phyloP scores from a whole-genome alignment of 2,888 invertebrate genomes.

The Aradus depressus region DNA sequence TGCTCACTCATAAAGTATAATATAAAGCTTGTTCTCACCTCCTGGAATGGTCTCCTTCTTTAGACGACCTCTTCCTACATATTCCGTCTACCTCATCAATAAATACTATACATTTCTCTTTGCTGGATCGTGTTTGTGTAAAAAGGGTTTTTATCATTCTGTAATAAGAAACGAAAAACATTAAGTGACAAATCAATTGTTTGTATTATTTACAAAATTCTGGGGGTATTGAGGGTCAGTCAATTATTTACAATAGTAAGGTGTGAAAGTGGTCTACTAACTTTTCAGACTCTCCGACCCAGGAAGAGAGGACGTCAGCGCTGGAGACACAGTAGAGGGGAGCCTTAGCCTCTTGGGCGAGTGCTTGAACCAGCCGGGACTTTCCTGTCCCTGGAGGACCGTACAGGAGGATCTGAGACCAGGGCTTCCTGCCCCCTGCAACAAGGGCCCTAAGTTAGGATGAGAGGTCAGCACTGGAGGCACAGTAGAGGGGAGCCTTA shows the following conservation, averaged over 20 bases:
- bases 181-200: neutral
- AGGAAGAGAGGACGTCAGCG: slow-evolving; percentile 44
- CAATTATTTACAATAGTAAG: neutral
- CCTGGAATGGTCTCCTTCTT: slow-evolving; percentile 24
- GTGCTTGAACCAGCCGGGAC: slow-evolving; percentile 38
- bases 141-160: slow-evolving; percentile 24
- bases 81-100: slow-evolving; percentile 50
- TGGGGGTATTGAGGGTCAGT: neutral
- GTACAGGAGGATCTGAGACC: slow-evolving; percentile 44
- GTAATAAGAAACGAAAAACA: neutral
- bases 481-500: slow-evolving; percentile 40
- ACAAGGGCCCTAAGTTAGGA: too few species aligned
- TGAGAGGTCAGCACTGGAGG: slow-evolving; percentile 43
- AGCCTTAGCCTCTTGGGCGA: slow-evolving; percentile 42
- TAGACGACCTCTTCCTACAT: slow-evolving; percentile 40
- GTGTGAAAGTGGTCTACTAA: slow-evolving; percentile 31
- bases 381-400: slow-evolving; percentile 44
- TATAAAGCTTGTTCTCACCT: slow-evolving; percentile 7
- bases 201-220: neutral
- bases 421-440: slow-evolving; percentile 37
- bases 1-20: neutral
- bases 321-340: slow-evolving; percentile 43
- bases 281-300: slow-evolving; percentile 49
- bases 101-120: slow-evolving; percentile 41
- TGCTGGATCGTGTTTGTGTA: slow-evolving; percentile 1